Evolutionary conservation across 2,113 vertebrate genomes (phyloP).

Genomic region (Cardinalis cardinalis): DNA sequence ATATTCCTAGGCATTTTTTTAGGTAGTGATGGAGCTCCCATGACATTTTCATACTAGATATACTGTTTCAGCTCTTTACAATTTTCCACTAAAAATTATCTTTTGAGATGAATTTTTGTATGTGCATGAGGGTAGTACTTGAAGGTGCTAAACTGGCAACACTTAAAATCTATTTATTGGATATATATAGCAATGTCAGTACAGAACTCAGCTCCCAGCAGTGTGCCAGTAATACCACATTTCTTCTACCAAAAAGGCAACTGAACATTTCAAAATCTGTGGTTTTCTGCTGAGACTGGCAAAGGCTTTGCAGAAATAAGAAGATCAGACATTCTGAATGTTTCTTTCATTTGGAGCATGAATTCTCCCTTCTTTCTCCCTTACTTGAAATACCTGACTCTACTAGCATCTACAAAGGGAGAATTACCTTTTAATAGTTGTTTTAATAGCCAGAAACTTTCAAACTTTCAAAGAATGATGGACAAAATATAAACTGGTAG

Average conservation of each 20-base stretch:
- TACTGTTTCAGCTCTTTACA: not conserved
- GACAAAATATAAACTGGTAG: not conserved
- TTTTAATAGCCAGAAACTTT: not conserved
- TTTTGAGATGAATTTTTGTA: not conserved
- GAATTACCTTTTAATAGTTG: not conserved
- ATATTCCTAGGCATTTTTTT: not conserved
- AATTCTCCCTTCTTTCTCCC: not conserved
- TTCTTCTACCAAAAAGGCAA: conserved; percentile 6
- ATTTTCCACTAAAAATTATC: not conserved
- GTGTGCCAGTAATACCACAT: not conserved
- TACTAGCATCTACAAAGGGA: not conserved
- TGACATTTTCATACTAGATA: not conserved
- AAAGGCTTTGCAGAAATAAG: not conserved
- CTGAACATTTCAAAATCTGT: not conserved
- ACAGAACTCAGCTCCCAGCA: not conserved
- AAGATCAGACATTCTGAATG: not conserved
- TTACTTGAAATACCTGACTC: not conserved
- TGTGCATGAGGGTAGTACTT: not conserved
- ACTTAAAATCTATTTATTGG: not conserved
- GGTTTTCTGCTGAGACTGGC: not conserved
- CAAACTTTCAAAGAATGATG: not conserved
- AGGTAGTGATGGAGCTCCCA: not conserved
- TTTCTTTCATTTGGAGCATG: not conserved
- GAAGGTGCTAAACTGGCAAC: not conserved
- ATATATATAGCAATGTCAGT: not conserved